A percentile compares a stretch with the other conserved stretches of the same genome.
These are phyloP conservation scores for Allygus modestus DNA, from an alignment of 2,888 invertebrate species.

Conservation along the genomic window DNA sequence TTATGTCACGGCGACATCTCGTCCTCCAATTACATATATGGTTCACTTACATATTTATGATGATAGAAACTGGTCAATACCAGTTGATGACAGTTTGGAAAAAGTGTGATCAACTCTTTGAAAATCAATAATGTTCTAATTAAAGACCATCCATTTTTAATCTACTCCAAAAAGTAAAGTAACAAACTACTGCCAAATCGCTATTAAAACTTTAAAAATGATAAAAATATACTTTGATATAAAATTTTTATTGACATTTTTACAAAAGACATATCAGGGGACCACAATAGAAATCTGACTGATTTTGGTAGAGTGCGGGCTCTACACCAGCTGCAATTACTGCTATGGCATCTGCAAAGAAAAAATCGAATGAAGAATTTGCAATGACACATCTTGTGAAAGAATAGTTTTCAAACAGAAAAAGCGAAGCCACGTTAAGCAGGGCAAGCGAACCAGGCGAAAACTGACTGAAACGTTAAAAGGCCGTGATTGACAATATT, in stretches of 20 bases:
- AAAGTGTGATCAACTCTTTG: no score
- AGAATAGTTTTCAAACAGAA: not conserved
- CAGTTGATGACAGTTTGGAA: no score
- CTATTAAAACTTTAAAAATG: not conserved
- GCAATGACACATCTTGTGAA: not conserved
- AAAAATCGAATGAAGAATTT: not conserved
- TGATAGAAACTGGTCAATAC: no score
- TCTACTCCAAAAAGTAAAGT: no score
- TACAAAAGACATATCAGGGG: not conserved
- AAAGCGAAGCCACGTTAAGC: not conserved
- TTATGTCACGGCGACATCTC: no score
- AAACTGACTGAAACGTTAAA: not conserved
- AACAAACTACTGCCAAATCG: no score
- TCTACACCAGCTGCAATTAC: not conserved
- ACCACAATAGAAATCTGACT: not conserved
- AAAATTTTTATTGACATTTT: slow-evolving; percentile 40
- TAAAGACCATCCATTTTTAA: no score
- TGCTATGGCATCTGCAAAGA: slow-evolving; percentile 21
- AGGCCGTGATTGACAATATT: not conserved
- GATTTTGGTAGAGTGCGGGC: not conserved
- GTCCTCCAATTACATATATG: no score
- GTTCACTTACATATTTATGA: no score
- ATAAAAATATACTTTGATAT: not conserved
- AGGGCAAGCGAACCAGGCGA: not conserved
- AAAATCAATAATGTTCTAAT: no score